Conservation (phyloP, 2,888 invertebrate genomes). For the Phymatocera aterrima region DNA sequence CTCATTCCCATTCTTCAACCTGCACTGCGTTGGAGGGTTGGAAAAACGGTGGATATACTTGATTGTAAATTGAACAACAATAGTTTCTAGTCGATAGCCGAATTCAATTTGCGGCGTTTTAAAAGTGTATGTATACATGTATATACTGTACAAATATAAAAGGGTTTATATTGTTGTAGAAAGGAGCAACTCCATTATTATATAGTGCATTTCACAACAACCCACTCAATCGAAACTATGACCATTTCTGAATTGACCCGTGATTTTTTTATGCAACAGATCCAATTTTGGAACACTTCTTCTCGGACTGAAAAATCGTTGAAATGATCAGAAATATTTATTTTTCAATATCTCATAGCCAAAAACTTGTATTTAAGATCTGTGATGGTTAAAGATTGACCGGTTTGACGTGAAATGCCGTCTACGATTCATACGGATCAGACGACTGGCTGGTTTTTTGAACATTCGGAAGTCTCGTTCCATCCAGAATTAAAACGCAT, state of each 20-base stretch:
- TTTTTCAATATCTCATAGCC: too few relatives aligned
- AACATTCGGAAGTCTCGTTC: not conserved
- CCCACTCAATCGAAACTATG: too few relatives aligned
- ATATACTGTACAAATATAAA: not conserved
- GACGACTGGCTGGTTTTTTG: not conserved
- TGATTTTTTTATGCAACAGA: too few relatives aligned
- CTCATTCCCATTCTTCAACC: not conserved
- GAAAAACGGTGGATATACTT: not conserved
- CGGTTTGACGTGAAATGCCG: too few relatives aligned
- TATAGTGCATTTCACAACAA: too few relatives aligned
- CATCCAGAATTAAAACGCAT: constrained; percentile 20
- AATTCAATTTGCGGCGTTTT: not conserved
- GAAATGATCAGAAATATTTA: too few relatives aligned
- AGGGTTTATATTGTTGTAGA: not conserved
- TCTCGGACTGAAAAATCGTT: too few relatives aligned
- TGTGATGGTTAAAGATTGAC: too few relatives aligned
- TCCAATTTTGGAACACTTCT: too few relatives aligned
- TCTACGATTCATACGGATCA: not conserved
- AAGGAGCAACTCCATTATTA: not conserved
- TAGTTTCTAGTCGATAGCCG: not conserved
- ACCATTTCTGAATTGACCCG: too few relatives aligned
- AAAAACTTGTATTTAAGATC: too few relatives aligned
- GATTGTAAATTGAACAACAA: not conserved
- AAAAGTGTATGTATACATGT: not conserved
- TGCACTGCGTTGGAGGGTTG: constrained; percentile 7